Base-by-base conservation (phyloP, 2,888 invertebrate genomes). In the Chrysomela aeneicollis region DNA sequence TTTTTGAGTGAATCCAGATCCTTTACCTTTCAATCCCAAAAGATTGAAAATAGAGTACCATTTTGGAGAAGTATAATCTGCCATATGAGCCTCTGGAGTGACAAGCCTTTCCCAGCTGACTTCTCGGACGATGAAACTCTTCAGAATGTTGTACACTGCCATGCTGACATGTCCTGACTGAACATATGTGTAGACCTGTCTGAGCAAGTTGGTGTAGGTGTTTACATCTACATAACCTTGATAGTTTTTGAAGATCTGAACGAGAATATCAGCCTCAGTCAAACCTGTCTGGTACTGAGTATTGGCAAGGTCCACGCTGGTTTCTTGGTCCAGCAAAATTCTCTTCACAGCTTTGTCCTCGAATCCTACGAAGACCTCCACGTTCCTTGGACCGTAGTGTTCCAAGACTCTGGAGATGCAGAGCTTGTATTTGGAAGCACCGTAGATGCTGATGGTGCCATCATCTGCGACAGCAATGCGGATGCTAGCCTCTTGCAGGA, bases 401-500 rank as follows among this genome's bases (percentile, higher is more conserved):
- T 71, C 71, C n/a, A 61, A 22, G 10, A 58, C 64, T 51, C 59
- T 70, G 49, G 64, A 54, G 32, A 75, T 72, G 42, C 59, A 58
- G 15, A 75, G 66, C 21, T 63, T 67, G 37, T 66, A 72, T 9
- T 73, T 74, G 37, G 57, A 59, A 8, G 59, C 59, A 1, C 59
- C 63, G 12, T 52, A 61, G 50, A 76, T 71, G 30, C 69, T 53
- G 59, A 76, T 71, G 51, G 67, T 73, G n/a, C 73, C 73, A 63
- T 75, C 74, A 10, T 72, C 71, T 63, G 66, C 63, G 55, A 74
- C 62, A 35, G 62, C 57, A 19, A 74, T 64, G 52, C 61, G 68
- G 52, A 64, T 70, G n/a, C 61, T 59, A 8, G 64, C 55, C n/a
- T 53, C 49, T 15, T 50, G 32, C 10, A 18, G 30, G 15, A 59